A percentile compares a stretch with the other conserved stretches of the same genome.
Conservation (phyloP, 2,797 vertebrate species). For the Anolis apletophallus region DNA sequence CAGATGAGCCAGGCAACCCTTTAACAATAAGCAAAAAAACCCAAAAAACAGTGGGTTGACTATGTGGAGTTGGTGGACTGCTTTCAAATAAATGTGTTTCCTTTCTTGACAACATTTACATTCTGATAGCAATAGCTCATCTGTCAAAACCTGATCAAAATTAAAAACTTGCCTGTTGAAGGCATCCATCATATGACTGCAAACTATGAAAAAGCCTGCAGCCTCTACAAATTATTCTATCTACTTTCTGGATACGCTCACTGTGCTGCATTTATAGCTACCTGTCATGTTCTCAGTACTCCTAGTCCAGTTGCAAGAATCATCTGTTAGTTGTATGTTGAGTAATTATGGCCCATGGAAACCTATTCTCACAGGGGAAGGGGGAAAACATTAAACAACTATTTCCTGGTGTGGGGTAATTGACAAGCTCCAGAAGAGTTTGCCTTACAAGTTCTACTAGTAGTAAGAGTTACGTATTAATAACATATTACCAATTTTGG, state of each 20-base stretch:
- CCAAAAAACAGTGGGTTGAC: not conserved
- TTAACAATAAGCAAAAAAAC: not conserved
- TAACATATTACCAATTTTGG: not conserved
- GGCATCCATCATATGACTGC: not conserved
- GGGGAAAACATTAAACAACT: not conserved
- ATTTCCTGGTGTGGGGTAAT: not conserved
- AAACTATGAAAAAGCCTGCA: not conserved
- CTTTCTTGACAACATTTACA: not conserved
- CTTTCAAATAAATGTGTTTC: not conserved
- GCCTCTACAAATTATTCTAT: not conserved
- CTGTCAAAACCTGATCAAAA: not conserved
- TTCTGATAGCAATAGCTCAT: not conserved
- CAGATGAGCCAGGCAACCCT: not conserved
- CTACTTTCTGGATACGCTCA: not conserved
- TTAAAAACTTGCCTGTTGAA: slow-evolving; percentile 13
- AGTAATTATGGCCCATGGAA: slow-evolving; percentile 20
- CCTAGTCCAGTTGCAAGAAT: not conserved
- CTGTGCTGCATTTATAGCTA: not conserved
- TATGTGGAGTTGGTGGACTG: not conserved
- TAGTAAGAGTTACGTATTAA: not conserved
- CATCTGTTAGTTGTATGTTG: not conserved
- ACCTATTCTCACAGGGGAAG: not conserved
- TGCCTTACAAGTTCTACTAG: not conserved
- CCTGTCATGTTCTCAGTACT: slow-evolving; percentile 13
- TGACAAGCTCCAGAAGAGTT: not conserved